Percentiles rank a stretch among this genome's conserved stretches.
These are phyloP conservation scores for Zaprionus ghesquierei DNA, from an alignment of 1,140 invertebrate genomes.

Conservation along the genomic window DNA sequence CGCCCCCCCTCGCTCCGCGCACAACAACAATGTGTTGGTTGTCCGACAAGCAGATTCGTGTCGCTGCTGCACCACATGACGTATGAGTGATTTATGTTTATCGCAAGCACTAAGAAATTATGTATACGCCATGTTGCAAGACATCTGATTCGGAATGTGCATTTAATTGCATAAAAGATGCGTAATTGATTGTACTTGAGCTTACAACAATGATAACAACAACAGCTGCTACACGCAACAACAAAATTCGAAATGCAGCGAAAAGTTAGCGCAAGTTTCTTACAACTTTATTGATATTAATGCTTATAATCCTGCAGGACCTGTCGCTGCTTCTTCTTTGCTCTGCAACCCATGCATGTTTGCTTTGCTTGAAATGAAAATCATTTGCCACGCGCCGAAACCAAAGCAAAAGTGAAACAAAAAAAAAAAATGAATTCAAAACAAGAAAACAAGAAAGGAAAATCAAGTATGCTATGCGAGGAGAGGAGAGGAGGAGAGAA, in stretches of 20 bases:
- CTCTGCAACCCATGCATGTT: slow-evolving; percentile 17
- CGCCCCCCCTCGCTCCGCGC: not conserved
- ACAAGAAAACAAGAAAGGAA: not conserved
- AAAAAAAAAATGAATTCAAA: too few relatives aligned
- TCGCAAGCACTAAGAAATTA: slow-evolving; percentile 39
- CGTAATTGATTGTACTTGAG: slow-evolving; percentile 47
- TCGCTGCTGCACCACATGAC: slow-evolving; percentile 64
- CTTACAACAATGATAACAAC: not conserved
- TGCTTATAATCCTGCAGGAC: not conserved
- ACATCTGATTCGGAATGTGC: slow-evolving; percentile 47
- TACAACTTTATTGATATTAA: not conserved
- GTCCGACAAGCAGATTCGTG: slow-evolving; percentile 58
- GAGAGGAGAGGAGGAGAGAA: not conserved
- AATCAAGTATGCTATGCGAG: not conserved
- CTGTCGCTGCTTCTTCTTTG: not conserved
- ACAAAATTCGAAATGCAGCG: too few relatives aligned
- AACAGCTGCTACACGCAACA: not conserved
- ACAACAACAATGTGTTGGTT: slow-evolving; percentile 54
- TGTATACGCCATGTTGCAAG: slow-evolving; percentile 52
- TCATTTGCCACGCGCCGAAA: slow-evolving; percentile 17
- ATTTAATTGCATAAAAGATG: slow-evolving; percentile 64
- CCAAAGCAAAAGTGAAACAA: not conserved
- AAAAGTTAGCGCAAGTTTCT: not conserved
- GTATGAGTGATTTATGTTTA: slow-evolving; percentile 73
- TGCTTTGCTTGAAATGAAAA: slow-evolving; percentile 19